Percentiles rank a stretch among this genome's conserved stretches.
Evolutionary conservation across 1,140 invertebrate genomes (phyloP).

Genomic region (Nixonia krombeini): DNA sequence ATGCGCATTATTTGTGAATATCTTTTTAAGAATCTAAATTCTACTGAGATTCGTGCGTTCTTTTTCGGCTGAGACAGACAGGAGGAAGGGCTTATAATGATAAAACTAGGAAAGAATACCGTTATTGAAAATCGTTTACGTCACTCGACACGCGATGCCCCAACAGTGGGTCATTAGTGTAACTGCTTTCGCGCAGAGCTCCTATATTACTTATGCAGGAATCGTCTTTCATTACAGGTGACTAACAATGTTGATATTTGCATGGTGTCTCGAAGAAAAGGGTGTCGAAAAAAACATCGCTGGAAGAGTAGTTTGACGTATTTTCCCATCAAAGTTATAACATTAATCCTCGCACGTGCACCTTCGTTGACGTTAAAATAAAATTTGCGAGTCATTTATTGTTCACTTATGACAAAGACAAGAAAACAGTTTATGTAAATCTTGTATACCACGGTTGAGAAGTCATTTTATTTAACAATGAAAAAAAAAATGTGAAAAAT

Average conservation of each 20-base stretch:
- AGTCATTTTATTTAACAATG: too few species aligned
- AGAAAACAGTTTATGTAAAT: too few species aligned
- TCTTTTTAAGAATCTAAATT: too few species aligned
- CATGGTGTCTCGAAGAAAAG: slow-evolving; percentile 18
- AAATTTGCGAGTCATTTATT: too few species aligned
- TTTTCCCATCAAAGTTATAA: slow-evolving; percentile 8
- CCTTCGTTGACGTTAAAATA: not conserved
- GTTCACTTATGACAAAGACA: too few species aligned
- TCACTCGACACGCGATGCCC: slow-evolving; percentile 46
- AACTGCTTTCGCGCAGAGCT: slow-evolving; percentile 54
- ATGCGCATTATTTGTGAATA: too few species aligned
- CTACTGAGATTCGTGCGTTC: too few species aligned
- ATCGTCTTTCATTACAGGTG: slow-evolving; percentile 40
- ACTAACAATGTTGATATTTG: slow-evolving; percentile 39
- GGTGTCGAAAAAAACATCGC: slow-evolving; percentile 20
- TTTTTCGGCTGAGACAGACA: too few species aligned
- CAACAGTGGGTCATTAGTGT: slow-evolving; percentile 55
- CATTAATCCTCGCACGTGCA: not conserved
- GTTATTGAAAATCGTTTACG: slow-evolving; percentile 57
- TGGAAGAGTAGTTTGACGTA: slow-evolving; percentile 8
- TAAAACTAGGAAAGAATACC: slow-evolving; percentile 53
- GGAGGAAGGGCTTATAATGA: slow-evolving; percentile 37
- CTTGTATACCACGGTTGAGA: too few species aligned
- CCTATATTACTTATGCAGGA: slow-evolving; percentile 44
- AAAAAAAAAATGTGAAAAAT: too few species aligned